These are phyloP conservation scores for Acrobeloides nanus DNA, from an alignment of 2,888 invertebrate genomes.

Conservation along the genomic window DNA sequence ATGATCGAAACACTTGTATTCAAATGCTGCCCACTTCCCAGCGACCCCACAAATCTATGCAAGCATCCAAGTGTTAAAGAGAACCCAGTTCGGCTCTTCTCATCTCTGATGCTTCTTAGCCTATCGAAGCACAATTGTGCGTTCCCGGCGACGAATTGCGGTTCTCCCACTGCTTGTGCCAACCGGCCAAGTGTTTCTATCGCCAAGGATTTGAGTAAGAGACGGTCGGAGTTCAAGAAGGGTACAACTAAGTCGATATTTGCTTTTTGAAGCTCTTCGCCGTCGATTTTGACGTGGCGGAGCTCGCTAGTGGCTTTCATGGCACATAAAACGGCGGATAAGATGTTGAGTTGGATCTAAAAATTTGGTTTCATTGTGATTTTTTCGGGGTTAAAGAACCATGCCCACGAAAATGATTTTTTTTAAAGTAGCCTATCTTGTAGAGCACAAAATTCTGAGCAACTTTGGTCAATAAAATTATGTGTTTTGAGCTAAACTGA, in stretches of 20 bases:
- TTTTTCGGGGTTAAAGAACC: too few species aligned
- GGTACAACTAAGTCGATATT: conserved; percentile 53
- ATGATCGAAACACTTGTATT: conserved; percentile 88
- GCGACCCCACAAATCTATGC: conserved; percentile 70
- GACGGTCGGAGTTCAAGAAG: conserved; percentile 45
- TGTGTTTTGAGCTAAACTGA: too few species aligned
- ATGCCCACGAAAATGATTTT: too few species aligned
- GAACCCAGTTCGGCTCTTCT: conserved; percentile 74
- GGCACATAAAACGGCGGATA: conserved; percentile 82
- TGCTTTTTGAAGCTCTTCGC: conserved; percentile 31
- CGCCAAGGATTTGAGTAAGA: conserved; percentile 76
- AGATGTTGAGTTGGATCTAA: conserved; percentile 77
- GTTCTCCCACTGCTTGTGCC: conserved; percentile 79
- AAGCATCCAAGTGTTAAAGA: conserved; percentile 89
- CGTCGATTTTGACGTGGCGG: conserved; percentile 24
- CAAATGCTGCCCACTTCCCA: conserved; percentile 87
- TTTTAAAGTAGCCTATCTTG: too few species aligned
- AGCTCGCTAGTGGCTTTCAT: conserved; percentile 60
- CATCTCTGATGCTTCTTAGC: conserved; percentile 68
- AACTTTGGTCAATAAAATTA: too few species aligned
- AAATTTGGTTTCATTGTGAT: conserved; percentile 4
- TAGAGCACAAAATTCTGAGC: too few species aligned
- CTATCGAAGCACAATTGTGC: conserved; percentile 82
- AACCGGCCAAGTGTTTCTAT: conserved; percentile 89
- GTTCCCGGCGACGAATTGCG: conserved; percentile 74